Evolutionary conservation across 2,797 vertebrate genomes (phyloP).

Genomic region (Malacoctenus gilli): DNA sequence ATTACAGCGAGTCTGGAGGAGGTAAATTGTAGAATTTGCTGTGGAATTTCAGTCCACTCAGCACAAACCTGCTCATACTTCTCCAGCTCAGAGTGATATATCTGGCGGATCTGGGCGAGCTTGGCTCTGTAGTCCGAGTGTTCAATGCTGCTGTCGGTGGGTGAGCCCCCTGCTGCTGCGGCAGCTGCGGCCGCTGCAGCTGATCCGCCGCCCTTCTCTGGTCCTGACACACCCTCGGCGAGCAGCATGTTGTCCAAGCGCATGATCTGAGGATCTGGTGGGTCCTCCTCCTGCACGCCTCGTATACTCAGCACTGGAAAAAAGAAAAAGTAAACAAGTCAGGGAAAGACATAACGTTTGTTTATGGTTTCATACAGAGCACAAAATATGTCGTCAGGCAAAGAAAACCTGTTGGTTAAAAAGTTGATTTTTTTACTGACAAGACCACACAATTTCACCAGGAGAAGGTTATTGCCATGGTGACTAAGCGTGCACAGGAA

Average conservation of each 20-base stretch:
- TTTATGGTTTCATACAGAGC: too few species aligned
- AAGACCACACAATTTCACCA: constrained; percentile 27
- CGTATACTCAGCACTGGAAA: constrained; percentile 87
- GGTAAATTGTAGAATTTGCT: background rate
- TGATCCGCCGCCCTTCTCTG: constrained; percentile 88
- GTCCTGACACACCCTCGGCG: constrained; percentile 90
- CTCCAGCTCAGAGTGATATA: constrained; percentile 94
- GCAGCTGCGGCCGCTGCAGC: constrained; percentile 85
- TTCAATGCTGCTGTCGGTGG: constrained; percentile 90
- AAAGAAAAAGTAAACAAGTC: background rate
- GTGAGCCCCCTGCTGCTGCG: constrained; percentile 88
- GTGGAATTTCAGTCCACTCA: background rate
- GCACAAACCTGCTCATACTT: constrained; percentile 92
- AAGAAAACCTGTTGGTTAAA: constrained; percentile 23
- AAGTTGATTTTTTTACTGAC: constrained; percentile 20
- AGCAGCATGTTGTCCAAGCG: constrained; percentile 92
- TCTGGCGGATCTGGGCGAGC: constrained; percentile 91
- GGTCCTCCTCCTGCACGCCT: constrained; percentile 89
- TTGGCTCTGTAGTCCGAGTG: constrained; percentile 94
- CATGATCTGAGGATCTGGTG: constrained; percentile 90
- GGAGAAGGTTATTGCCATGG: constrained; percentile 6
- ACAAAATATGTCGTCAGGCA: too few species aligned
- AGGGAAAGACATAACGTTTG: too few species aligned
- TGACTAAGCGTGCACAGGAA: constrained; percentile 24
- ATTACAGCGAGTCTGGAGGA: background rate